Evolutionary conservation across 2,797 vertebrate species (phyloP), one percentile per base, ranked within the genome.

Genomic region (Smutsia gigantea): DNA sequence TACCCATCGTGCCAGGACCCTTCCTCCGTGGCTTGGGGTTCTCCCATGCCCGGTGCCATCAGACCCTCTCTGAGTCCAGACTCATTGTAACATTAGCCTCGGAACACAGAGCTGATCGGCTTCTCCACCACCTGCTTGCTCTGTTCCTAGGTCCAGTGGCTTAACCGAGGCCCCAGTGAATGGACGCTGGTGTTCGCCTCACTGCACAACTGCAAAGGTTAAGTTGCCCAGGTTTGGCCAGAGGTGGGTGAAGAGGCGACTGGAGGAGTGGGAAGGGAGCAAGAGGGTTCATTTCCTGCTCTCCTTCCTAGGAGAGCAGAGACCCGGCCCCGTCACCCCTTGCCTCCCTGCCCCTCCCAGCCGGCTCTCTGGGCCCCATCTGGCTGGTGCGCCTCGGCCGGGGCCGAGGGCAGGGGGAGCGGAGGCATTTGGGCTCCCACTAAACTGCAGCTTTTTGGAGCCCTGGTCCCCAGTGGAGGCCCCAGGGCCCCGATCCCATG

Each of bases 371-470:
- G 19, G 57, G n/a, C 29, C 18, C 59, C 7, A 1, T 15, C n/a
- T 19, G 0, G 0, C 57, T 8, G 9, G 34, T 21, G 94, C 92
- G 14, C 19, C 31, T n/a, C 39, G 19, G 92, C 79, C 11, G 42
- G n/a, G 55, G 34, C 69, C 10, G 3, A 4, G 9, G 29, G 46
- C 6, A 0, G 25, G 77, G 96, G n/a, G 23, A 96, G 97, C 89
- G 78, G 53, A 61, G 15, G 19, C 3, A 23, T n/a, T 84, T 88
- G 96, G 90, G 61, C 93, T 94, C 23, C 19, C 93, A 63, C 72
- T 84, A 37, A 97, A 93, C 85, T 94, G 96, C 95, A 90, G 88
- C 89, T 92, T 93, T 66, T 8, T 34, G 31, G 18, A 72, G 31
- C 7, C 51, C 64, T 57, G 39, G 94, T 37, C 92, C 95, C 85